Conservation (phyloP, 2,797 vertebrate species). For the Rhinophrynus dorsalis region DNA sequence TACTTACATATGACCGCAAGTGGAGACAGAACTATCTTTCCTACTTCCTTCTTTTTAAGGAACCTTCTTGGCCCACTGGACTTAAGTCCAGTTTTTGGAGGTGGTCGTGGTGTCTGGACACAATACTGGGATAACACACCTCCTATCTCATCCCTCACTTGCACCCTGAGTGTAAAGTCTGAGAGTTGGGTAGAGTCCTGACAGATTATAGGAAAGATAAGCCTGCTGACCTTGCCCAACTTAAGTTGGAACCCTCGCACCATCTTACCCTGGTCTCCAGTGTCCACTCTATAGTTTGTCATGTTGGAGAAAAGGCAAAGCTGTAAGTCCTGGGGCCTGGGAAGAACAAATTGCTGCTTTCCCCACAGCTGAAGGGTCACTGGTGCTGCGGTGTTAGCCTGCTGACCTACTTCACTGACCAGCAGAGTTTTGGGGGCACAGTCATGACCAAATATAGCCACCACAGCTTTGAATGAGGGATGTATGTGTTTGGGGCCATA, state of each 20-base stretch:
- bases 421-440: conserved; percentile 89
- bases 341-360: conserved; percentile 86
- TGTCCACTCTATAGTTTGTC: conserved; percentile 87
- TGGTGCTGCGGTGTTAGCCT: conserved; percentile 71
- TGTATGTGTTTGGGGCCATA: conserved; percentile 97
- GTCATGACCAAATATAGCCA: conserved; percentile 92
- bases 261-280: conserved; percentile 73
- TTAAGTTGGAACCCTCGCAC: conserved; percentile 90
- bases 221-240: conserved; percentile 87
- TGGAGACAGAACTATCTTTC: conserved; percentile 90
- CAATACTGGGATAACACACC: conserved; percentile 92
- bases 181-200: conserved; percentile 79
- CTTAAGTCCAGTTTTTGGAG: conserved; percentile 77
- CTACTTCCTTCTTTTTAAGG: conserved; percentile 92
- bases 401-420: conserved; percentile 81
- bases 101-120: conserved; percentile 88
- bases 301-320: conserved; percentile 93
- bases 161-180: conserved; percentile 89
- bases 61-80: conserved; percentile 81
- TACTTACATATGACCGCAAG: conserved; percentile 84
- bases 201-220: conserved; percentile 84
- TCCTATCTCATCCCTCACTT: conserved; percentile 87
- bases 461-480: conserved; percentile 91
- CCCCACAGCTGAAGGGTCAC: conserved; percentile 95
- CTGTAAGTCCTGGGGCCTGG: conserved; percentile 85